Evolutionary conservation across 2,888 invertebrate species (phyloP).

Genomic region (Macaria notata): DNA sequence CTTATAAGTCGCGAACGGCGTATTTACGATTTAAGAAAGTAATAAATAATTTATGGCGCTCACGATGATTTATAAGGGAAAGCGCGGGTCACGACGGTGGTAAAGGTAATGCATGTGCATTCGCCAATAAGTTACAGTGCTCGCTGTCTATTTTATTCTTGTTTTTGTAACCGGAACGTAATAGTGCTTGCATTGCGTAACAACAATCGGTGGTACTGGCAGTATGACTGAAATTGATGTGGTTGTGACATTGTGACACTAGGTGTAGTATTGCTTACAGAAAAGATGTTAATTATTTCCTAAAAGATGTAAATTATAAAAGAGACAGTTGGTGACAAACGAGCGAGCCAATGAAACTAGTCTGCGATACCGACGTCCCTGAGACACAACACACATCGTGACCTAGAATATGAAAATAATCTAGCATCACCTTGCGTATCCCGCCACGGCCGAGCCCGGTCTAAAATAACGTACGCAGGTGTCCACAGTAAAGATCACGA

Average conservation of each 20-base stretch:
- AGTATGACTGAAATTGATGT: too few species aligned
- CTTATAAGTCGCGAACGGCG: constrained; percentile 10
- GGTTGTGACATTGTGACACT: too few species aligned
- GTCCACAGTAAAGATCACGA: constrained; percentile 54
- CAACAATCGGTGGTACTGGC: too few species aligned
- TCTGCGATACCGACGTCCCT: constrained; percentile 57
- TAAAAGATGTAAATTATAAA: too few species aligned
- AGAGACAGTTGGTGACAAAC: too few species aligned
- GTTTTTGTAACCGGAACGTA: too few species aligned
- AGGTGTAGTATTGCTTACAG: too few species aligned
- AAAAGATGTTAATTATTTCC: too few species aligned
- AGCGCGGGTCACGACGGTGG: constrained; percentile 18
- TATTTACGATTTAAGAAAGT: constrained; percentile 34
- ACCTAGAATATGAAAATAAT: constrained; percentile 79
- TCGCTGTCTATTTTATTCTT: too few species aligned
- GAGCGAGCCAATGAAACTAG: too few species aligned
- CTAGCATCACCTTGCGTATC: constrained; percentile 71
- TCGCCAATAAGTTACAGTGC: background rate
- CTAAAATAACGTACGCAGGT: constrained; percentile 77
- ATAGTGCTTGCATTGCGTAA: too few species aligned
- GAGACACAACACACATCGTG: constrained; percentile 69
- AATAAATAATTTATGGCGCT: constrained; percentile 29
- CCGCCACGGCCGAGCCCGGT: constrained; percentile 63
- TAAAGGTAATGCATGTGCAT: constrained; percentile 8
- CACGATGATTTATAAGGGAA: constrained; percentile 29